A percentile compares a stretch with the other conserved stretches of the same genome.
phyloP scores from a whole-genome alignment of 2,113 vertebrate genomes.

The Camelus bactrianus region DNA sequence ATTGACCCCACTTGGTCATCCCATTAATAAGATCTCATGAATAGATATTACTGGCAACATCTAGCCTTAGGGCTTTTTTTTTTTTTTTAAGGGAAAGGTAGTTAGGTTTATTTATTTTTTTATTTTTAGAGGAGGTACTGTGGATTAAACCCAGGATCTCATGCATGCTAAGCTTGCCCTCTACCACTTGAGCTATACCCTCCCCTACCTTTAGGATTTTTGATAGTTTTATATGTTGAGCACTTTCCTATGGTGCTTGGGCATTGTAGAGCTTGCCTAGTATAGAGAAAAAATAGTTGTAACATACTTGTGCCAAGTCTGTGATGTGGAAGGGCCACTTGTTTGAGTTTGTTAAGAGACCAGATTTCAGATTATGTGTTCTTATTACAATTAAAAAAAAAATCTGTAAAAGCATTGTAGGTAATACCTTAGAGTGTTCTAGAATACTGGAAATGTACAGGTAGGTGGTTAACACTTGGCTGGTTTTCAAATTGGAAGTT shows the following conservation, averaged over 20 bases:
- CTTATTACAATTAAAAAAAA: neutral
- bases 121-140: too few species aligned
- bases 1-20: neutral
- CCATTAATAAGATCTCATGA: neutral
- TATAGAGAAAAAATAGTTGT: neutral
- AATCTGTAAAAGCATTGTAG: neutral
- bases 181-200: too few species aligned
- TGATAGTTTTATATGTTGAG: neutral
- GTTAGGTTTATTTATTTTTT: too few species aligned
- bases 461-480: neutral
- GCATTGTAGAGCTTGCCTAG: neutral
- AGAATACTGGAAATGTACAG: neutral
- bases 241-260: neutral
- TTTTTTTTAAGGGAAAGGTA: too few species aligned
- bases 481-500: neutral
- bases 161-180: too few species aligned
- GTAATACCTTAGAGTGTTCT: constrained; percentile 3
- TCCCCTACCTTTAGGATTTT: neutral
- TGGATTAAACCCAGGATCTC: too few species aligned
- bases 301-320: neutral
- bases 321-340: neutral
- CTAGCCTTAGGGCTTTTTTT: neutral
- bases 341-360: neutral
- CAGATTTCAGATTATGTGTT: neutral
- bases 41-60: neutral